phyloP scores from a whole-genome alignment of 37 sponge, comb jelly and placozoan species.

The Haliclona indistincta region DNA sequence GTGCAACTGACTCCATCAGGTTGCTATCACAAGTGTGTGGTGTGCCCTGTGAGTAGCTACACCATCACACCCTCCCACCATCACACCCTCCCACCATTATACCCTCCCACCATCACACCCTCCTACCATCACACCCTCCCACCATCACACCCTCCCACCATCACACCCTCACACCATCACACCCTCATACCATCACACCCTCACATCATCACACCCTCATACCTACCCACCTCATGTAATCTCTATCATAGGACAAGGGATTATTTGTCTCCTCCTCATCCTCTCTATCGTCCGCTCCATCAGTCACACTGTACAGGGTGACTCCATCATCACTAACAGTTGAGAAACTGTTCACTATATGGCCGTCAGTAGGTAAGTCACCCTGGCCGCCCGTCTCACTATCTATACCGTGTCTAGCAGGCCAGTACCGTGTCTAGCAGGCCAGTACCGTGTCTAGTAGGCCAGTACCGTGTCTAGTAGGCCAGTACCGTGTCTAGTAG shows the following conservation, averaged over 20 bases:
- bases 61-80: too few species aligned
- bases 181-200: neutral
- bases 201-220: neutral
- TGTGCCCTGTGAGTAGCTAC: slow-evolving; percentile 45
- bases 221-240: neutral
- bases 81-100: too few species aligned
- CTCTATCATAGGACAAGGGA: neutral
- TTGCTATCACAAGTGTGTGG: slow-evolving; percentile 38
- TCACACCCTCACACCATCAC: neutral
- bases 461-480: too few species aligned
- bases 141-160: neutral
- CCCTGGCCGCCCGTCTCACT: neutral
- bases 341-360: neutral
- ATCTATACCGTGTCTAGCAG: too few species aligned
- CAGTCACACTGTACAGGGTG: slow-evolving; percentile 10
- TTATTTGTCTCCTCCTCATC: slow-evolving; percentile 23
- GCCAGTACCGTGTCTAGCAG: too few species aligned
- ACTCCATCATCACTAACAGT: neutral
- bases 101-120: too few species aligned
- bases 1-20: slow-evolving; percentile 49
- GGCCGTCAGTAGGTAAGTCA: slow-evolving; percentile 9
- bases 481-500: too few species aligned
- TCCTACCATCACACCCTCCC: neutral
- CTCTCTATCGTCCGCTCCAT: neutral
- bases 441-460: too few species aligned